Conservation (phyloP, 2,113 vertebrate genomes). For the Silurus glanis region DNA sequence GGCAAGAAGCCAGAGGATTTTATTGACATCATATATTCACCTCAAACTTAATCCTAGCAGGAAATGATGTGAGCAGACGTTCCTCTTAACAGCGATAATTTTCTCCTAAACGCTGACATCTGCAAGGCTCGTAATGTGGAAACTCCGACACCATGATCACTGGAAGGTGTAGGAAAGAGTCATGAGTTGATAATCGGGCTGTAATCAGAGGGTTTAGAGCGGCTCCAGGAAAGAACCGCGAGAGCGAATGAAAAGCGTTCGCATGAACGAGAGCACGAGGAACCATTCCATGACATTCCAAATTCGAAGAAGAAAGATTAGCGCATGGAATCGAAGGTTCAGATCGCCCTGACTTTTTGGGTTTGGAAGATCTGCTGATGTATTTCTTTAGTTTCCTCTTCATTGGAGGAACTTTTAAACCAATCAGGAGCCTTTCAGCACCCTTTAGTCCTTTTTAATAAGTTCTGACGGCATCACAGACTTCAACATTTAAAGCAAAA, state of each 20-base stretch:
- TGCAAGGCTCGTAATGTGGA: constrained; percentile 22
- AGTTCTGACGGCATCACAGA: constrained; percentile 28
- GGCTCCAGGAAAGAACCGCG: constrained; percentile 18
- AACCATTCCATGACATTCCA: not conserved
- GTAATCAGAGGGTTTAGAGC: constrained; percentile 14
- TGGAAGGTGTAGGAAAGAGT: constrained; percentile 16
- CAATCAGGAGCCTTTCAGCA: not conserved
- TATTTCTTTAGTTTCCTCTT: not conserved
- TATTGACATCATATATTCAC: constrained; percentile 21
- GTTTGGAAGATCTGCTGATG: not conserved
- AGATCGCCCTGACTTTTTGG: not conserved
- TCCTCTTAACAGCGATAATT: not conserved
- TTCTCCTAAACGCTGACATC: constrained; percentile 6
- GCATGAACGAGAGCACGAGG: not conserved
- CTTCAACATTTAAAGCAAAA: not conserved
- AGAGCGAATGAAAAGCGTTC: not conserved
- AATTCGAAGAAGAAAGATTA: not conserved
- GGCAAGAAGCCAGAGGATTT: not conserved
- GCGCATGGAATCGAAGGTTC: not conserved
- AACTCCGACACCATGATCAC: constrained; percentile 18
- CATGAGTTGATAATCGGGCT: constrained; percentile 8
- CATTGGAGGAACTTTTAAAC: not conserved
- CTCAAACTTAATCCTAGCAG: not conserved
- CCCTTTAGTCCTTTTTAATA: constrained; percentile 41
- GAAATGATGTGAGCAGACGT: not conserved